Percentiles rank a stretch among this genome's conserved stretches.
Evolutionary conservation across 2,797 vertebrate genomes (phyloP).

Genomic region (Chrysocyon brachyurus): DNA sequence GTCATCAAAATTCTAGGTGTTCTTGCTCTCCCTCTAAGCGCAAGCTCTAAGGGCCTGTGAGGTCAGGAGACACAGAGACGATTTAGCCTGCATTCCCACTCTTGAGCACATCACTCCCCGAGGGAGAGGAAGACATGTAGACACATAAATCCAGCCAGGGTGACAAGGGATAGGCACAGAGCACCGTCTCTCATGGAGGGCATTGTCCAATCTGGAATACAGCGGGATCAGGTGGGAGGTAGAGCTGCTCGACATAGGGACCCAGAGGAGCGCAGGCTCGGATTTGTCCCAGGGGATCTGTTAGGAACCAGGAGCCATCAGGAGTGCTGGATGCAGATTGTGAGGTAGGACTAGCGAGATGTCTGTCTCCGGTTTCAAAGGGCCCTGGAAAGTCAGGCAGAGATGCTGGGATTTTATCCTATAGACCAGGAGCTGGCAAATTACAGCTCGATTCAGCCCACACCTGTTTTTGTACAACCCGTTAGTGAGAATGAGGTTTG

Average conservation of each 20-base stretch:
- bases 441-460: fast-evolving
- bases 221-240: neutral
- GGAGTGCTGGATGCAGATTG: neutral
- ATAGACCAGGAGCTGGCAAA: neutral
- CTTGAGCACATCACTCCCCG: neutral
- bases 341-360: neutral
- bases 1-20: neutral
- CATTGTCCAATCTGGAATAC: neutral
- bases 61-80: neutral
- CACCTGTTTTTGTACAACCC: neutral
- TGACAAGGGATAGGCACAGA: neutral
- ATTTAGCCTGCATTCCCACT: neutral
- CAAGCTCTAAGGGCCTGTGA: neutral
- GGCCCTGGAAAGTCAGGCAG: neutral
- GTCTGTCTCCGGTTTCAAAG: neutral
- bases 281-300: neutral
- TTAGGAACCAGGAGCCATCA: neutral
- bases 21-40: neutral
- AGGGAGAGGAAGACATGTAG: neutral
- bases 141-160: neutral
- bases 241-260: neutral
- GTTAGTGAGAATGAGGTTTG: neutral
- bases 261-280: too few species aligned
- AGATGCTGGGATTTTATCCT: neutral
- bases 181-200: neutral